phyloP scores from a whole-genome alignment of 1,140 invertebrate genomes.

The Drosophila erecta region DNA sequence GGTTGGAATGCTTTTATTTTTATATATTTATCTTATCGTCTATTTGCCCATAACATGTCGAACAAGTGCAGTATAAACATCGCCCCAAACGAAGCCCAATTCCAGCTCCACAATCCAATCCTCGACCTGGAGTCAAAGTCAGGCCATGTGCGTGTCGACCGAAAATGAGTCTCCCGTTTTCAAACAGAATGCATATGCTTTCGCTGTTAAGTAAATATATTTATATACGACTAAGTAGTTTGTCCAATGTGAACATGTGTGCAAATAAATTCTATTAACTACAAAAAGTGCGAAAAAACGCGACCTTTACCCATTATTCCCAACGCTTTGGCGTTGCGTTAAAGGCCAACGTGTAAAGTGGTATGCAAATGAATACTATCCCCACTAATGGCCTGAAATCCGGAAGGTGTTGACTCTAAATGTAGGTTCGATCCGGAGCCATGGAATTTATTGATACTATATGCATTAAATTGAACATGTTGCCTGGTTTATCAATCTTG shows the following conservation, averaged over 20 bases:
- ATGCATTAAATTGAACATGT: too few species aligned
- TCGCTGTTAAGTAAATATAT: constrained; percentile 66
- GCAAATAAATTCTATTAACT: constrained; percentile 76
- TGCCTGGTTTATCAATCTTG: too few species aligned
- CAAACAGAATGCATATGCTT: constrained; percentile 71
- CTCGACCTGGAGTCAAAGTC: constrained; percentile 44
- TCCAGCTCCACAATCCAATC: constrained; percentile 43
- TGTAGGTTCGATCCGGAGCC: not conserved
- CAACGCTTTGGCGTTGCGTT: not conserved
- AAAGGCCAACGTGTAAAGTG: constrained; percentile 28
- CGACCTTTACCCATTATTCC: constrained; percentile 27
- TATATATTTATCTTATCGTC: constrained; percentile 73
- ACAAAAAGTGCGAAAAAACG: constrained; percentile 42
- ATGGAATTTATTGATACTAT: constrained; percentile 4
- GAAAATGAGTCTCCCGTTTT: constrained; percentile 43
- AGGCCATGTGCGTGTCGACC: constrained; percentile 47
- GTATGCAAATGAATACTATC: constrained; percentile 35
- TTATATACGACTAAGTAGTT: constrained; percentile 51
- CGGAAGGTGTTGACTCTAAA: not conserved
- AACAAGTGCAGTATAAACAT: constrained; percentile 77
- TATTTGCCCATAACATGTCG: constrained; percentile 63
- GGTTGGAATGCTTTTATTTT: constrained; percentile 63
- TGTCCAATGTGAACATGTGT: constrained; percentile 76
- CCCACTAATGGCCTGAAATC: constrained; percentile 16
- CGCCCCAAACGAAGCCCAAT: constrained; percentile 34